Conservation (phyloP, 2,888 invertebrate species). For the Archips crataeganus region DNA sequence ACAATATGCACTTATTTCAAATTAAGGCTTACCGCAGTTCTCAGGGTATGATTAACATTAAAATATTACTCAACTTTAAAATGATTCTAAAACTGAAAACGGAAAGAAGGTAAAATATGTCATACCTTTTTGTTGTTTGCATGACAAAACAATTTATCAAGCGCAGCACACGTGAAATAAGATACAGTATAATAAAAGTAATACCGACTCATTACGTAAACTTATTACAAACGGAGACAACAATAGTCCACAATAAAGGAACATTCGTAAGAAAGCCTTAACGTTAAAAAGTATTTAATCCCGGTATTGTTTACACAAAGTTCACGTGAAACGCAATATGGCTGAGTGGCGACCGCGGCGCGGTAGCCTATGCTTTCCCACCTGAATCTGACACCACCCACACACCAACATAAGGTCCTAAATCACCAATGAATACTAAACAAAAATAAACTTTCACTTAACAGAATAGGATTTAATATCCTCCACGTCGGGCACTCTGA, state of each 20-base stretch:
- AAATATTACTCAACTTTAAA: background rate
- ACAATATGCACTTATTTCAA: slow-evolving; percentile 20
- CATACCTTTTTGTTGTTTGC: background rate
- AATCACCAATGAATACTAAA: slow-evolving; percentile 51
- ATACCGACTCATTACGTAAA: slow-evolving; percentile 2
- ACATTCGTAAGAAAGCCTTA: slow-evolving; percentile 52
- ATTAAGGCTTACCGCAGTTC: slow-evolving; percentile 17
- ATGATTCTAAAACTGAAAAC: background rate
- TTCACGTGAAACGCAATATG: slow-evolving; percentile 78
- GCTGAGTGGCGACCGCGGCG: slow-evolving; percentile 79
- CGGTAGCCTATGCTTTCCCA: slow-evolving; percentile 84
- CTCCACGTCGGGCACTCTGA: slow-evolving; percentile 55
- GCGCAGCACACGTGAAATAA: background rate
- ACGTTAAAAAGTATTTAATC: slow-evolving; percentile 62
- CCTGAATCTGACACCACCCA: slow-evolving; percentile 81
- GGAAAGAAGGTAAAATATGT: background rate
- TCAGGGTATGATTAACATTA: slow-evolving; percentile 15
- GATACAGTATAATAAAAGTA: background rate
- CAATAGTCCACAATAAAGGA: slow-evolving; percentile 41
- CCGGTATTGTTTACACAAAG: slow-evolving; percentile 74
- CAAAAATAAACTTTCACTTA: slow-evolving; percentile 62
- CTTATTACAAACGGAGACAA: background rate
- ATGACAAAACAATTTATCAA: background rate
- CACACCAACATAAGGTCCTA: slow-evolving; percentile 66
- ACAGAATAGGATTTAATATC: slow-evolving; percentile 70